Percentiles rank a stretch among this genome's conserved stretches.
Evolutionary conservation across 2,888 invertebrate genomes (phyloP).

Genomic region (Chouioia cunea): DNA sequence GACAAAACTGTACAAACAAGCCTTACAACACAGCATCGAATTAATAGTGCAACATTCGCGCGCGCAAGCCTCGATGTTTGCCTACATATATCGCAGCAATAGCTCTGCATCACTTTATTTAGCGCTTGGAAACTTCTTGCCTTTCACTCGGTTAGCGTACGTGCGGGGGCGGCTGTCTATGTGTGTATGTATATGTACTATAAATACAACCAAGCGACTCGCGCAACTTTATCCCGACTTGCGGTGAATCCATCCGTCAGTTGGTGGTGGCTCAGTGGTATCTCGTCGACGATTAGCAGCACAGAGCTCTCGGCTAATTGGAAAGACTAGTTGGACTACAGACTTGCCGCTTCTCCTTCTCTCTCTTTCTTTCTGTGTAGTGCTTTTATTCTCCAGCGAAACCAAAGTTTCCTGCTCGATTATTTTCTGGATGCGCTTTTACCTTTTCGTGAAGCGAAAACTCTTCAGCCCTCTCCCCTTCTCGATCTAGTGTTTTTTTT

Average conservation of each 20-base stretch:
- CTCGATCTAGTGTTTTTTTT: conserved; percentile 20
- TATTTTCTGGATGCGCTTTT: conserved; percentile 50
- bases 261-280: conserved; percentile 31
- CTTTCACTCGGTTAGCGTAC: neutral
- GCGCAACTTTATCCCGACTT: conserved; percentile 11
- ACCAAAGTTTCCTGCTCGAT: conserved; percentile 51
- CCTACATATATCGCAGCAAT: neutral
- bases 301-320: conserved; percentile 53
- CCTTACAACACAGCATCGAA: too few species aligned
- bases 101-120: neutral
- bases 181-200: too few species aligned
- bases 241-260: neutral
- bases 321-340: conserved; percentile 55
- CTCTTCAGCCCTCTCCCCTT: neutral
- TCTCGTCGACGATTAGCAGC: conserved; percentile 50
- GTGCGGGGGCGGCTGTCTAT: too few species aligned
- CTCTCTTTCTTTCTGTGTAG: neutral
- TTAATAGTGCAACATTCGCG: too few species aligned
- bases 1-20: too few species aligned
- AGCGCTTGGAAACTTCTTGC: conserved; percentile 17
- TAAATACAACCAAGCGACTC: too few species aligned
- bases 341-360: conserved; percentile 22
- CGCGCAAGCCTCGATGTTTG: neutral
- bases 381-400: neutral
- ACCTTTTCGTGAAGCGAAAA: conserved; percentile 2